Percentiles rank a stretch among this genome's conserved stretches.
Conservation (phyloP, 2,113 vertebrate genomes). For the Delphinus delphis region DNA sequence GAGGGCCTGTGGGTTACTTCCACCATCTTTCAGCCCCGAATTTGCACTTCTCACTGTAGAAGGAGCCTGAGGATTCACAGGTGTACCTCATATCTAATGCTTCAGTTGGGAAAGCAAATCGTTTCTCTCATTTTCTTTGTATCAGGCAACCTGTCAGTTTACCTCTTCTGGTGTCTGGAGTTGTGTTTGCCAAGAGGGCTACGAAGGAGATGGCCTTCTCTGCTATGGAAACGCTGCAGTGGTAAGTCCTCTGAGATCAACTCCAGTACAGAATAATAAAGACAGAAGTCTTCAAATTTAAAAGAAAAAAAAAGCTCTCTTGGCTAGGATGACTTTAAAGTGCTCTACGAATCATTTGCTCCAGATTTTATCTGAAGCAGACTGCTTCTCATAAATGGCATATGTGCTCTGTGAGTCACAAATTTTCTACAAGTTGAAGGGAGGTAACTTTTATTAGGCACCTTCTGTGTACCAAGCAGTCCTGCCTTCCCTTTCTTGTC, state of each 20-base stretch:
- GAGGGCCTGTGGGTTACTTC: too few relatives aligned
- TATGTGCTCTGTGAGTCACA: rapidly evolving
- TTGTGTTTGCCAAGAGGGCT: conserved; percentile 90
- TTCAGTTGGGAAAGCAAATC: background rate
- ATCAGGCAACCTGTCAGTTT: conserved; percentile 85
- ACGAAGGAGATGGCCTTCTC: conserved; percentile 86
- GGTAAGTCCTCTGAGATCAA: conserved; percentile 79
- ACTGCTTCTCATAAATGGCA: background rate
- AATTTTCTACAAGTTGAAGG: background rate
- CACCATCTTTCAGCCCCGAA: background rate
- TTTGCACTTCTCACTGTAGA: background rate
- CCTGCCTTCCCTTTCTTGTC: background rate
- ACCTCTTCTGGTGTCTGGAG: conserved; percentile 82
- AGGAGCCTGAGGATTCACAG: rapidly evolving
- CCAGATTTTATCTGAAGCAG: background rate
- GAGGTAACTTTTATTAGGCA: background rate
- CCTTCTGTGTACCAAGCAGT: background rate
- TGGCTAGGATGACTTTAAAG: background rate
- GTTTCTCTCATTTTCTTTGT: background rate
- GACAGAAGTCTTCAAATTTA: background rate
- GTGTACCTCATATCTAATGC: background rate
- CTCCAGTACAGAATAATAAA: background rate
- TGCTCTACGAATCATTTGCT: background rate
- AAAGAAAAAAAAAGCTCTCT: rapidly evolving
- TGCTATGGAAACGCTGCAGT: conserved; percentile 90